Conservation (phyloP, 2,113 vertebrate genomes). For the Anguilla rostrata region DNA sequence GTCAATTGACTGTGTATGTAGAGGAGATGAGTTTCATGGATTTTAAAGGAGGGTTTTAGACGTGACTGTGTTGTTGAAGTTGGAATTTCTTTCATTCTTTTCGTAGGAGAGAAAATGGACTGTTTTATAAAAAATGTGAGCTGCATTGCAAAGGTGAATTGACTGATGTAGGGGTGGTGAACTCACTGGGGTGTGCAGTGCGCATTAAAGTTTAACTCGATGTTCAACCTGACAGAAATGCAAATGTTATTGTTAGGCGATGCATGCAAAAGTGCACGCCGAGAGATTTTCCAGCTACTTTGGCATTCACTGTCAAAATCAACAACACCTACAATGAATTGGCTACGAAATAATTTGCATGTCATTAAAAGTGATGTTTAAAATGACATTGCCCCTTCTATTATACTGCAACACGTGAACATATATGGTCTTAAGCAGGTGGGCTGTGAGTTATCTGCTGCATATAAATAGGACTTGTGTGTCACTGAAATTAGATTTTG, state of each 20-base stretch:
- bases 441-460: background rate
- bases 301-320: background rate
- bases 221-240: background rate
- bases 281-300: background rate
- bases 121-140: background rate
- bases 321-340: background rate
- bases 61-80: background rate
- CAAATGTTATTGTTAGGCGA: background rate
- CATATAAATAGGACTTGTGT: background rate
- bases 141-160: background rate
- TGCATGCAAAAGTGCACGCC: background rate
- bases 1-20: conserved; percentile 1
- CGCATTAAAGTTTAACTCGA: background rate
- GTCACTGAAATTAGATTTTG: background rate
- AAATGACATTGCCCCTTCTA: background rate
- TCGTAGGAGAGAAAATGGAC: background rate
- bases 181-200: background rate
- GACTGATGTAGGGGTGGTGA: background rate
- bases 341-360: background rate
- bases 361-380: background rate
- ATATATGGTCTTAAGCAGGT: background rate
- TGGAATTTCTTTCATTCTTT: background rate
- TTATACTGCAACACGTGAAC: background rate
- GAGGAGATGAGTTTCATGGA: background rate
- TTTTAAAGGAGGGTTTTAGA: background rate